phyloP scores from a whole-genome alignment of 1,140 invertebrate species.

The Cyclargus thomasi region DNA sequence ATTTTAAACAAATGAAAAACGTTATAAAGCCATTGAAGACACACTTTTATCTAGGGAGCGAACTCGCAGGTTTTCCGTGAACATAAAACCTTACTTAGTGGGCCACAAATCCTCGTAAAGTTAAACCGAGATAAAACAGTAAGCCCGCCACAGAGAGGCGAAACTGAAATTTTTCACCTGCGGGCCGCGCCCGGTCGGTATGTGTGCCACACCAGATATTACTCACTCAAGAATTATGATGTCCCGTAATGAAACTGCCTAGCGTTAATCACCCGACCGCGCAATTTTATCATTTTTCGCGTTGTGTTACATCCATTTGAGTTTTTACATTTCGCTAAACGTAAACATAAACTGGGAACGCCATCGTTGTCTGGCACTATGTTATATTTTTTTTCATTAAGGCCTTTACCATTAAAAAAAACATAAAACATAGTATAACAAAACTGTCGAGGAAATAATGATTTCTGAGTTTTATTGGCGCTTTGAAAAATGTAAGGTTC shows the following conservation, averaged over 20 bases:
- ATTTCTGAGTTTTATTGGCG: background rate
- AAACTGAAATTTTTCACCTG: constrained; percentile 71
- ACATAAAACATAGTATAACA: background rate
- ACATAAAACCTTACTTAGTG: constrained; percentile 74
- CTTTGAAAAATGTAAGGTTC: background rate
- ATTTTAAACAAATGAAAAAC: constrained; percentile 20
- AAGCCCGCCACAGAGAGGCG: constrained; percentile 59
- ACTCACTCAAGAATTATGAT: constrained; percentile 65
- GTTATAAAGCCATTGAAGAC: constrained; percentile 40
- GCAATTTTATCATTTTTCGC: constrained; percentile 22
- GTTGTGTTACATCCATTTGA: background rate
- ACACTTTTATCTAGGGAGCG: constrained; percentile 65
- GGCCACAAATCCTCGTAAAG: constrained; percentile 74
- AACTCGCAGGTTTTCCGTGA: constrained; percentile 61
- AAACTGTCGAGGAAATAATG: background rate
- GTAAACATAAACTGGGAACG: background rate
- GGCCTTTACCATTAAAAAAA: no score
- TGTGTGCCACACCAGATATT: constrained; percentile 61
- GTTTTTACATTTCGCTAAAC: background rate
- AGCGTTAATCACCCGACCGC: constrained; percentile 40
- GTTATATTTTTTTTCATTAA: no score
- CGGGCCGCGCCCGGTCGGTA: constrained; percentile 40
- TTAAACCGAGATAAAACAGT: constrained; percentile 73
- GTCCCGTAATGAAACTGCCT: constrained; percentile 59
- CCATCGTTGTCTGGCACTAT: background rate